Evolutionary conservation across 1,140 invertebrate genomes (phyloP).

Genomic region (Marisa cornuarietis): DNA sequence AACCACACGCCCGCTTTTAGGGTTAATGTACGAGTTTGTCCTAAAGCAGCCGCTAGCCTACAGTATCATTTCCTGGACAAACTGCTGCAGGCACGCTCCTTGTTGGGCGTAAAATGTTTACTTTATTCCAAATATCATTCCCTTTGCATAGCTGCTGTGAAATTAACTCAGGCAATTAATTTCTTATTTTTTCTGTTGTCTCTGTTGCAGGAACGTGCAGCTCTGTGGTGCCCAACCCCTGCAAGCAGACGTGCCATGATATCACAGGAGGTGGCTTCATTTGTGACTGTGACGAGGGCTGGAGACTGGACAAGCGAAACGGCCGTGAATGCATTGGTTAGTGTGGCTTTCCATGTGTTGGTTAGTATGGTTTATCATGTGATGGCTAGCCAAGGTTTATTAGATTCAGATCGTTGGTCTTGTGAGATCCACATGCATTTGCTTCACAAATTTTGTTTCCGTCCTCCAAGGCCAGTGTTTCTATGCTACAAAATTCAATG

Average conservation of each 20-base stretch:
- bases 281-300: constrained; percentile 45
- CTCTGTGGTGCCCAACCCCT: constrained; percentile 28
- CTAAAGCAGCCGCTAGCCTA: no score
- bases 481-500: no score
- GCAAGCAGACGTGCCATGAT: constrained; percentile 44
- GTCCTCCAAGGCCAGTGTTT: no score
- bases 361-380: neutral
- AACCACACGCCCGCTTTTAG: no score
- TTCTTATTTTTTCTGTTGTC: neutral
- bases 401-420: neutral
- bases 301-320: constrained; percentile 33
- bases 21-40: no score
- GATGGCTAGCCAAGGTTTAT: neutral
- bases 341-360: neutral
- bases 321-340: constrained; percentile 48
- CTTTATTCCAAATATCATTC: no score
- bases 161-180: neutral
- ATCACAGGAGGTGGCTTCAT: constrained; percentile 46
- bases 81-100: no score
- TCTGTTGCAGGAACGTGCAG: constrained; percentile 32
- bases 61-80: no score
- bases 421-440: no score
- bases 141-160: neutral
- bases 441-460: no score
- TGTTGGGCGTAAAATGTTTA: no score